Evolutionary conservation across 2,888 invertebrate genomes (phyloP).

Genomic region (Ennomos quercinarius): DNA sequence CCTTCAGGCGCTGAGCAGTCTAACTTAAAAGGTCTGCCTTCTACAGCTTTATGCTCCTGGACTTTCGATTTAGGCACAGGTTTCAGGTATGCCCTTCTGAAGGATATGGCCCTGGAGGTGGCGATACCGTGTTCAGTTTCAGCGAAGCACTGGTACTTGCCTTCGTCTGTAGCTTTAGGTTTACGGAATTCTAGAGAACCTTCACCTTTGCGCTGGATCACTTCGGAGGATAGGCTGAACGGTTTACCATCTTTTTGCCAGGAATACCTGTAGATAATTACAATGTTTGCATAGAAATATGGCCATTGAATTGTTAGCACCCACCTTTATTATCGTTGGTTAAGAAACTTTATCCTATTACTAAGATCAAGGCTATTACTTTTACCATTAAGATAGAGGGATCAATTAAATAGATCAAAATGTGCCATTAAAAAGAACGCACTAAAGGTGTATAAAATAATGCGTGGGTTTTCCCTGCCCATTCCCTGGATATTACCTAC

Average conservation of each 20-base stretch:
- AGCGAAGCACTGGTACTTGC: slow-evolving; percentile 66
- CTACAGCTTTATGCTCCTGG: slow-evolving; percentile 57
- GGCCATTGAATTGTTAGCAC: no score
- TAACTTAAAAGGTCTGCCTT: slow-evolving; percentile 65
- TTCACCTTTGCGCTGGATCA: slow-evolving; percentile 54
- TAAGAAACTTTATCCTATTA: no score
- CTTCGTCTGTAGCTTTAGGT: slow-evolving; percentile 60
- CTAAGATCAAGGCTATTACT: no score
- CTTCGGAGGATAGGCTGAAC: slow-evolving; percentile 45
- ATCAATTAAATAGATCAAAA: no score
- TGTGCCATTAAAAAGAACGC: no score
- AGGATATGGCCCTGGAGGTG: slow-evolving; percentile 54
- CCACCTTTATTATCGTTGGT: no score
- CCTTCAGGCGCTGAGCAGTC: slow-evolving; percentile 62
- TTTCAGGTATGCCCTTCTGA: slow-evolving; percentile 57
- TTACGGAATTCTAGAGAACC: slow-evolving; percentile 62
- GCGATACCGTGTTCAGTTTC: slow-evolving; percentile 60
- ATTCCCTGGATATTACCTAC: no score
- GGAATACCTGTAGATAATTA: slow-evolving; percentile 52
- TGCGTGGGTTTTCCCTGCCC: no score
- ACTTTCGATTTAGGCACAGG: slow-evolving; percentile 44
- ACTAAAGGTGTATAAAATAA: no score
- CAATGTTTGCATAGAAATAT: no score
- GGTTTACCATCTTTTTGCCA: slow-evolving; percentile 65
- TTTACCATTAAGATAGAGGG: no score